Base-by-base conservation (phyloP, 2,113 vertebrate genomes). In the Istiophorus platypterus region DNA sequence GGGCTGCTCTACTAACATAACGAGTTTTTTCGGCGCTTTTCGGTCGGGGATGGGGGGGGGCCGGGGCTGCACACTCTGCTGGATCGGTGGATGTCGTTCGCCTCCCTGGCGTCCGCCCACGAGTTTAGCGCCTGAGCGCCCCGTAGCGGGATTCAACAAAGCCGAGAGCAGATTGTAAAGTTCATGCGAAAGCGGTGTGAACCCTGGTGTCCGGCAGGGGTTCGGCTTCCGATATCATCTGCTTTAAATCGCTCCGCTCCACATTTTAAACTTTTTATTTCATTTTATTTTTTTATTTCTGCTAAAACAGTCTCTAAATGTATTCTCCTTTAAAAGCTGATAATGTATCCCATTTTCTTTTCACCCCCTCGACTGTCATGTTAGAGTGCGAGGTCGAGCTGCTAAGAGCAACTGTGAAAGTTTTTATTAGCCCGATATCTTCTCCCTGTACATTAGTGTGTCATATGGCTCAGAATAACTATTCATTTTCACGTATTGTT, bases 251-350 rank as follows among this genome's bases (percentile, higher is more conserved):
- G 12, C 3, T 20, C 42, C 7, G 17, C 70, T 67, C 24, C 58
- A 18, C 27, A 71, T 71, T 74, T 34, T 34, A 26, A 72, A 37
- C 29, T 3, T 49, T 42, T 56, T 8, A 29, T 24, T 82, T 73
- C n/a, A n/a, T n/a, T n/a, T n/a, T n/a, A n/a, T n/a, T n/a, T n/a
- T n/a, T n/a, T n/a, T n/a, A n/a, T n/a, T n/a, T n/a, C n/a, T 26
- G 27, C 9, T 7, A 8, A 57, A 42, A 61, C 54, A 27, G 71
- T 74, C 58, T 59, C 0, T 2, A 34, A 78, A 80, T 69, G n/a
- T 39, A 27, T 70, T 81, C 52, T 47, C 58, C 29, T 54, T 86
- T 65, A 80, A 82, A 84, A 78, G 67, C 58, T 4, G n/a, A 66
- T 78, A 56, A 84, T 65, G 56, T 31, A 52, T 72, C 42, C 24